Conservation (phyloP, 2,113 vertebrate genomes). For the Mormyrus iriodes region DNA sequence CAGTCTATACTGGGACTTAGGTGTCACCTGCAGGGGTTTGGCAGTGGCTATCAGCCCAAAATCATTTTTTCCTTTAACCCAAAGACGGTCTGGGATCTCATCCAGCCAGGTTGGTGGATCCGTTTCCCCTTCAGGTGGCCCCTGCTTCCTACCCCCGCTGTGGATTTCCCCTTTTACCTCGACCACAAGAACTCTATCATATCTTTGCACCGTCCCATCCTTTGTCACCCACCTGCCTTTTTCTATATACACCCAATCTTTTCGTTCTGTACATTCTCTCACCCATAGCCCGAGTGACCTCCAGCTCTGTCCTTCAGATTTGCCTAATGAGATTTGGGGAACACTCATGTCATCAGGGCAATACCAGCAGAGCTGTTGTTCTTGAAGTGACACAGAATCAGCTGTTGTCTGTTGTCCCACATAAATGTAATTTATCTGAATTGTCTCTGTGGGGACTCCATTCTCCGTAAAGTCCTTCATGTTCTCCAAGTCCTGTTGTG, state of each 20-base stretch:
- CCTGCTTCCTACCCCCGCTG: too few relatives aligned
- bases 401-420: too few relatives aligned
- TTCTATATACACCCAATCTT: not conserved
- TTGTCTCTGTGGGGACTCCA: too few relatives aligned
- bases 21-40: not conserved
- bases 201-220: not conserved
- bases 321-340: not conserved
- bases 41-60: not conserved
- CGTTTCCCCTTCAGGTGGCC: accelerated
- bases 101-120: not conserved
- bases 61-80: not conserved
- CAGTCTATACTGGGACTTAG: not conserved
- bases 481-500: too few relatives aligned
- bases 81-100: not conserved
- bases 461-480: too few relatives aligned
- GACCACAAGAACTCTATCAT: not conserved
- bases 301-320: not conserved
- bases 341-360: not conserved
- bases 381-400: too few relatives aligned
- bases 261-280: not conserved
- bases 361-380: too few relatives aligned
- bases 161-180: not conserved
- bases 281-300: not conserved
- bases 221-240: not conserved
- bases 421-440: too few relatives aligned